phyloP scores from a whole-genome alignment of 2,888 invertebrate genomes.

The Hipparchia semele region DNA sequence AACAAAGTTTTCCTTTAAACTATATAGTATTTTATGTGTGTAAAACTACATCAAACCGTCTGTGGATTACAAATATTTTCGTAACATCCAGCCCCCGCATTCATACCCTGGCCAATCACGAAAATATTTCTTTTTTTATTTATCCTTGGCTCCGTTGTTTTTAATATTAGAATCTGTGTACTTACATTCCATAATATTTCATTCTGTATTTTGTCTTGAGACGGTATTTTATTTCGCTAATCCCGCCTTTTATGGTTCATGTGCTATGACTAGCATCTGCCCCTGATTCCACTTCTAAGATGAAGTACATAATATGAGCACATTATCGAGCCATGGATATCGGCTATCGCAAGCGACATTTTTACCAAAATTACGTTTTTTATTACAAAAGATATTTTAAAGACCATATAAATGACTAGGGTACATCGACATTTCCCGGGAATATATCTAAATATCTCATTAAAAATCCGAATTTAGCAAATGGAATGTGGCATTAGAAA shows the following conservation, averaged over 20 bases:
- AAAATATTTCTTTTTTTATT: slow-evolving; percentile 14
- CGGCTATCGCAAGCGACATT: too few relatives aligned
- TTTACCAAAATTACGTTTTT: too few relatives aligned
- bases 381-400: too few relatives aligned
- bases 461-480: too few relatives aligned
- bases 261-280: neutral
- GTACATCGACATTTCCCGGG: too few relatives aligned
- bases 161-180: slow-evolving; percentile 1
- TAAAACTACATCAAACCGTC: slow-evolving; percentile 6
- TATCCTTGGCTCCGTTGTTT: slow-evolving; percentile 8
- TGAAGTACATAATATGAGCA: too few relatives aligned
- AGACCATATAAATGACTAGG: too few relatives aligned
- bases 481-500: too few relatives aligned
- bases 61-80: slow-evolving; percentile 6
- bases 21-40: neutral
- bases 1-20: too few relatives aligned
- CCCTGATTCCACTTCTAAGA: neutral
- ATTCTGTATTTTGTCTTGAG: neutral
- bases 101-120: slow-evolving; percentile 8
- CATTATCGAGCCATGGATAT: too few relatives aligned
- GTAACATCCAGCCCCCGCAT: slow-evolving; percentile 10
- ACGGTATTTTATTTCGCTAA: neutral
- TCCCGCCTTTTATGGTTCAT: neutral
- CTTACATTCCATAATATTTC: slow-evolving; percentile 4
- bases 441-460: too few relatives aligned